phyloP scores from a whole-genome alignment of 2,113 vertebrate species.

The Saimiri boliviensis region DNA sequence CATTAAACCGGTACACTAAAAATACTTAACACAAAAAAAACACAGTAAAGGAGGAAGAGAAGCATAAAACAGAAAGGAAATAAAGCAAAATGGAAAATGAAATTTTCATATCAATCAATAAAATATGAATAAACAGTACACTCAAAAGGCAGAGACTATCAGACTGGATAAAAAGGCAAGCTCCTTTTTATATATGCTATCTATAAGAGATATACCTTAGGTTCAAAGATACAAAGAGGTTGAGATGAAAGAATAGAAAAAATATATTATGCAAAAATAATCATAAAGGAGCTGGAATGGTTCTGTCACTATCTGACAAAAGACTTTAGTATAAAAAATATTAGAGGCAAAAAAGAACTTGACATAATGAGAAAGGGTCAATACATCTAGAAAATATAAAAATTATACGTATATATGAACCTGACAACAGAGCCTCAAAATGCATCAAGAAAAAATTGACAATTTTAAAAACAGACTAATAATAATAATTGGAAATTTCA shows the following conservation, averaged over 20 bases:
- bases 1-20: not conserved
- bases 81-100: not conserved
- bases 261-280: too few species aligned
- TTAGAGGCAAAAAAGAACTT: not conserved
- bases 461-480: not conserved
- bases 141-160: not conserved
- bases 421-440: too few species aligned
- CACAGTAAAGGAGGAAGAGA: not conserved
- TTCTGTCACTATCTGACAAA: not conserved
- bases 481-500: not conserved
- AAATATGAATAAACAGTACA: not conserved
- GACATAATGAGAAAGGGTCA: too few species aligned
- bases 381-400: not conserved
- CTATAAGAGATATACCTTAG: not conserved
- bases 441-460: not conserved
- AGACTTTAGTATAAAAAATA: not conserved
- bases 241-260: not conserved
- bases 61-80: not conserved
- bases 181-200: too few species aligned
- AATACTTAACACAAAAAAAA: not conserved
- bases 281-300: not conserved
- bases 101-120: not conserved
- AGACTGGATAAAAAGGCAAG: constrained; percentile 3
- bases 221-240: not conserved
- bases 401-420: not conserved